Evolutionary conservation across 2,797 vertebrate genomes (phyloP).

Genomic region (Sebastes reedi): DNA sequence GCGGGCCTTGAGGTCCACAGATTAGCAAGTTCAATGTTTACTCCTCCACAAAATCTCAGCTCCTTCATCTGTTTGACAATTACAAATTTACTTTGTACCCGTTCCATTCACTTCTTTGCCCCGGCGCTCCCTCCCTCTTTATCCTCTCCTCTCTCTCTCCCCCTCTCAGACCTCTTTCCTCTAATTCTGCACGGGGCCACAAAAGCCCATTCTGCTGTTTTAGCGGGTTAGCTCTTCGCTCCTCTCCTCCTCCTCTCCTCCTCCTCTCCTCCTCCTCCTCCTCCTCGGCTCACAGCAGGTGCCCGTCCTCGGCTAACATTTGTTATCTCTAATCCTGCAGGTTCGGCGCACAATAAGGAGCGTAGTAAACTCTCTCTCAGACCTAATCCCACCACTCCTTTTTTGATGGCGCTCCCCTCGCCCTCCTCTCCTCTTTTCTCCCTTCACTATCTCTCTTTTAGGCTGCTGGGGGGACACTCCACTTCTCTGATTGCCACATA

Average conservation of each 20-base stretch:
- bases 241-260: constrained; percentile 9
- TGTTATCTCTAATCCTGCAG: constrained; percentile 87
- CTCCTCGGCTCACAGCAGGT: constrained; percentile 74
- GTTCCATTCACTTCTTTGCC: constrained; percentile 56
- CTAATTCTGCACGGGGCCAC: constrained; percentile 66
- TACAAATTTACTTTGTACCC: constrained; percentile 71
- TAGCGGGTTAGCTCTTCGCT: constrained; percentile 61
- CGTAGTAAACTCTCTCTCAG: constrained; percentile 83
- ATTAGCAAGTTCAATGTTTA: constrained; percentile 68
- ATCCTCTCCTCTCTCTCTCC: constrained; percentile 31
- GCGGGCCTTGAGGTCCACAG: constrained; percentile 48
- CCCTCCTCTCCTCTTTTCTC: constrained; percentile 71
- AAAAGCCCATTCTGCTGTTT: constrained; percentile 79
- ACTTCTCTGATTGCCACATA: constrained; percentile 79
- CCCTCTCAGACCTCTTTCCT: constrained; percentile 43
- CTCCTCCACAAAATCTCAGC: constrained; percentile 56
- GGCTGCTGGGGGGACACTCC: constrained; percentile 64
- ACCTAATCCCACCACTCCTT: constrained; percentile 81
- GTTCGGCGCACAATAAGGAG: constrained; percentile 81
- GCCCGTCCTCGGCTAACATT: constrained; percentile 79
- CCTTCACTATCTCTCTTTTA: constrained; percentile 74
- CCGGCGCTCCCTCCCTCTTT: constrained; percentile 39
- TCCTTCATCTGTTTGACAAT: constrained; percentile 74
- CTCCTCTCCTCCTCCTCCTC: constrained; percentile 53
- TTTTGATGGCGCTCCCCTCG: constrained; percentile 74